Evolutionary conservation across 2,888 invertebrate species (phyloP), one percentile per base, ranked within the genome.

Genomic region (Caradrina kadenii): DNA sequence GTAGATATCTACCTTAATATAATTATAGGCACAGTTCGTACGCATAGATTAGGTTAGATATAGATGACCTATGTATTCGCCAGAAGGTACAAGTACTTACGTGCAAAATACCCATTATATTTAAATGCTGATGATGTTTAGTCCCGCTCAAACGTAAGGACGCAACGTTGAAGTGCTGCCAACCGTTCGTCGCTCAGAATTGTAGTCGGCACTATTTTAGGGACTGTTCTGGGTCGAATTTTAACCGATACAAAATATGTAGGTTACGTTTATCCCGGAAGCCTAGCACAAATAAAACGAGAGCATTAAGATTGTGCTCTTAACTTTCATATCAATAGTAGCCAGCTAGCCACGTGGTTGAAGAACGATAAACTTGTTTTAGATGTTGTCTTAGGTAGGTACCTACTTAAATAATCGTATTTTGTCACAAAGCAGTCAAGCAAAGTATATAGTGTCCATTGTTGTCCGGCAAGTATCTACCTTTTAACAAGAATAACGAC

Each of bases 221-320:
- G 76, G 31, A 73, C 53, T 63, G 65, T 63, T 63, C 55, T 39
- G 39, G 65, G 52, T 60, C 54, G 31, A 63, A 50, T 64, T 68
- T 64, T 67, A 50, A 59, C 42, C 26, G 35, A 67, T 68, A 63
- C 64, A 61, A 53, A 62, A 54, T 67, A 81, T 59, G 45, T 82
- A 73, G 80, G 83, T 82, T 73, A 77, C 77, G 54, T 54, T 67
- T 68, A 72, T 74, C 77, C 77, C 80, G 81, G 81, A 81, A 81
- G 77, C 72, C 50, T 7, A 45, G 15, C 73, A 49, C 54, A 69
- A 71, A 60, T 56, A 56, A 76, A 73, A 69, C 53, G 70, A 58
- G 68, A 66, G 31, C 76, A 69, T 64, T 49, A 60, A 61, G 49
- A 75, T 75, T 73, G 21, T 69, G 61, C 63, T 63, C 63, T 26